Conservation (phyloP, 1,140 invertebrate genomes). For the Gonatopus flavifemur region DNA sequence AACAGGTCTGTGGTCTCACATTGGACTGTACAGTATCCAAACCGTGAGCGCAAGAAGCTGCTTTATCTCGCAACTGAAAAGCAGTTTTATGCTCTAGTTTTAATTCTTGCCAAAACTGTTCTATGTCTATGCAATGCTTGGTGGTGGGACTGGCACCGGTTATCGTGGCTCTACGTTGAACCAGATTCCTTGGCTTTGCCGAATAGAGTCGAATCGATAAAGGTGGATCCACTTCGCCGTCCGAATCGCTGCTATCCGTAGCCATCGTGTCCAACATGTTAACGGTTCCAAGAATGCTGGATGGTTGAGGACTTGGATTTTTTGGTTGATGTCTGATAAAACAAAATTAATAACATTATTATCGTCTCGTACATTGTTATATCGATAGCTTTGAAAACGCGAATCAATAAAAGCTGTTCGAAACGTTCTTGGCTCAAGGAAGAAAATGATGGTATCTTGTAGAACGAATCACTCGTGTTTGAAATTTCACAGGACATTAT, state of each 20-base stretch:
- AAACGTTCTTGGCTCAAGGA: too few relatives aligned
- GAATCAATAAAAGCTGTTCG: too few relatives aligned
- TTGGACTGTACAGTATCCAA: slow-evolving; percentile 62
- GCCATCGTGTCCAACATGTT: slow-evolving; percentile 47
- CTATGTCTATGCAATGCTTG: slow-evolving; percentile 67
- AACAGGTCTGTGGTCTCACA: slow-evolving; percentile 66
- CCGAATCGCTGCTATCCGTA: slow-evolving; percentile 51
- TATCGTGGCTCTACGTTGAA: slow-evolving; percentile 84
- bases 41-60: slow-evolving; percentile 71
- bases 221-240: slow-evolving; percentile 46
- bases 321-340: slow-evolving; percentile 44
- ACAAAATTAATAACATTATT: too few relatives aligned
- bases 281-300: slow-evolving; percentile 44
- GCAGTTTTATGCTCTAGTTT: slow-evolving; percentile 60
- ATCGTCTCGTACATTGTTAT: too few relatives aligned
- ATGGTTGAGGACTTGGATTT: slow-evolving; percentile 46
- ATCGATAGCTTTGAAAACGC: too few relatives aligned
- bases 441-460: too few relatives aligned
- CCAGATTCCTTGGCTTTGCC: slow-evolving; percentile 71
- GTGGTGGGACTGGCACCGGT: slow-evolving; percentile 78
- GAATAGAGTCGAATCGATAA: slow-evolving; percentile 65
- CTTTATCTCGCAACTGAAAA: slow-evolving; percentile 65
- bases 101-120: slow-evolving; percentile 71
- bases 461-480: too few relatives aligned
- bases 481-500: too few relatives aligned